These are phyloP conservation scores for Coelinius sp. DNA, from an alignment of 2,888 invertebrate genomes.

Conservation along the genomic window DNA sequence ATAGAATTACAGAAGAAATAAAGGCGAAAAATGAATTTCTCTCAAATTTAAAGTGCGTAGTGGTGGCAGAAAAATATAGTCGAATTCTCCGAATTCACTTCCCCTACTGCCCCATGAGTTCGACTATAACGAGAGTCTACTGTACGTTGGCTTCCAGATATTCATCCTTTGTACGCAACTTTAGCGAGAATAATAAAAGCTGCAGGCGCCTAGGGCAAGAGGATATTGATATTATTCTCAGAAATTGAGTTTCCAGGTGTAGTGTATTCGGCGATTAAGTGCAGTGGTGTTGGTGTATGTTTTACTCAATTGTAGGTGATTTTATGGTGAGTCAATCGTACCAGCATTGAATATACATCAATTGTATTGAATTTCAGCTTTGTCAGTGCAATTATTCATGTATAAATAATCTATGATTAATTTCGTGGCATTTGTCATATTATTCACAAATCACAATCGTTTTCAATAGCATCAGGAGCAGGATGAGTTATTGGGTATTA, in stretches of 20 bases:
- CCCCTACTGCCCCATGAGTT: no score
- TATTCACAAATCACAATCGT: background rate
- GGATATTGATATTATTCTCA: constrained; percentile 41
- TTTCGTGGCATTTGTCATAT: background rate
- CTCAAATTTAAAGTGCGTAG: no score
- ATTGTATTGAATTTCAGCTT: background rate
- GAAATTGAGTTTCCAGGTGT: constrained; percentile 39
- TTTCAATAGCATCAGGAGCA: background rate
- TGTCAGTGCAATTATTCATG: background rate
- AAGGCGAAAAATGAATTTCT: no score
- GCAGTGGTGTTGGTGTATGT: background rate
- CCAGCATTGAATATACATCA: background rate
- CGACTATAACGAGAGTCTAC: no score
- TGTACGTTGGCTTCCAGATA: background rate
- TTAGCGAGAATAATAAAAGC: constrained; percentile 30
- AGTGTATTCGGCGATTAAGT: background rate
- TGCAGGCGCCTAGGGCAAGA: constrained; percentile 17
- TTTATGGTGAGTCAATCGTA: background rate
- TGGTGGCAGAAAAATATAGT: no score
- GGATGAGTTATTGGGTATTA: background rate
- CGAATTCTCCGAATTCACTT: no score
- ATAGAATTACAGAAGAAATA: no score
- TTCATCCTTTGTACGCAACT: background rate
- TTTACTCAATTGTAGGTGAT: background rate
- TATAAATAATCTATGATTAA: background rate